phyloP scores from a whole-genome alignment of 2,888 invertebrate species.

The Hirtodrosophila histrioides region DNA sequence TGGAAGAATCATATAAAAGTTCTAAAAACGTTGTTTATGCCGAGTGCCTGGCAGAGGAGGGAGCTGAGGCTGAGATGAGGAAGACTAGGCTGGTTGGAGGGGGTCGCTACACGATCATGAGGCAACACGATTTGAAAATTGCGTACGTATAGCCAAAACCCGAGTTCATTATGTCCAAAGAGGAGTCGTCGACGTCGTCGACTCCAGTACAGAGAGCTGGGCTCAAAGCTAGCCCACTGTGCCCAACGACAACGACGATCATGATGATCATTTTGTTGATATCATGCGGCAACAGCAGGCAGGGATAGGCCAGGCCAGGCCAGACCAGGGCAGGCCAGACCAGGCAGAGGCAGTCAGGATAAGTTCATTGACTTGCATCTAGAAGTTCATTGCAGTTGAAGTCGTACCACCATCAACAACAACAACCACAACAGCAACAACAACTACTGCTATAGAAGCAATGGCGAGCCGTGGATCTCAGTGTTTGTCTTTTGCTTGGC shows the following conservation, averaged over 20 bases:
- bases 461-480: slow-evolving; percentile 28
- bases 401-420: slow-evolving; percentile 51
- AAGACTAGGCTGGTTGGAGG: neutral
- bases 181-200: slow-evolving; percentile 44
- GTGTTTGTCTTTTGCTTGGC: slow-evolving; percentile 70
- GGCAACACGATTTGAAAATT: slow-evolving; percentile 76
- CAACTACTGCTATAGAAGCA: slow-evolving; percentile 16
- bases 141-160: slow-evolving; percentile 71
- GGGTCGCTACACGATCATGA: slow-evolving; percentile 41
- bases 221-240: slow-evolving; percentile 71
- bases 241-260: slow-evolving; percentile 47
- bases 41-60: slow-evolving; percentile 10
- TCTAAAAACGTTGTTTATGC: slow-evolving; percentile 57
- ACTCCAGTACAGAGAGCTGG: slow-evolving; percentile 13
- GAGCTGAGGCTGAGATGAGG: slow-evolving; percentile 4
- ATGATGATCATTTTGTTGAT: slow-evolving; percentile 74
- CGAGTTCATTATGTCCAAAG: slow-evolving; percentile 76
- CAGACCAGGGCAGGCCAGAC: slow-evolving; percentile 22
- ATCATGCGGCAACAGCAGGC: slow-evolving; percentile 55
- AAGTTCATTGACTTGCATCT: slow-evolving; percentile 76
- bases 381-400: slow-evolving; percentile 80
- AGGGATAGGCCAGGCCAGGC: slow-evolving; percentile 11
- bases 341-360: slow-evolving; percentile 63
- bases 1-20: slow-evolving; percentile 75
- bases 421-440: slow-evolving; percentile 30